Percentiles rank a stretch among this genome's conserved stretches.
Evolutionary conservation across 1,140 invertebrate species (phyloP).

Genomic region (Philopotamus ludificatus): DNA sequence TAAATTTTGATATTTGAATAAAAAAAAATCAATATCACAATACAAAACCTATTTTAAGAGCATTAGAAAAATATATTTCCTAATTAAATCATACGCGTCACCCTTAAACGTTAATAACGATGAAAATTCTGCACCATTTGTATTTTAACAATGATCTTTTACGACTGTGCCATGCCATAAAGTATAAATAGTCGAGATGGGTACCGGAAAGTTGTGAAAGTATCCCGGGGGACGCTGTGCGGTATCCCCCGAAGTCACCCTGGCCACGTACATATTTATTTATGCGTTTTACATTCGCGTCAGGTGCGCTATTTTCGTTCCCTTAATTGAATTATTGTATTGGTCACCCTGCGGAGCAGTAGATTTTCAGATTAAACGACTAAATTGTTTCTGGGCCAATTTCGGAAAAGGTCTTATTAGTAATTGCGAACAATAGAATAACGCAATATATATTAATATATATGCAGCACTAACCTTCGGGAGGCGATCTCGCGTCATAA

Average conservation of each 20-base stretch:
- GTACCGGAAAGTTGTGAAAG: neutral
- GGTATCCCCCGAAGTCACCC: neutral
- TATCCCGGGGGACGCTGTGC: neutral
- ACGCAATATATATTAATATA: too few species aligned
- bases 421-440: neutral
- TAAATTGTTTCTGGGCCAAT: neutral
- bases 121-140: too few species aligned
- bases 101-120: too few species aligned
- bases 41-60: too few species aligned
- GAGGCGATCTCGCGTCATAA: conserved; percentile 27
- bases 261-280: conserved; percentile 37
- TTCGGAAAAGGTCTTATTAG: neutral
- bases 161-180: too few species aligned
- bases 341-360: conserved; percentile 26
- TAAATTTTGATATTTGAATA: too few species aligned
- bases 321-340: conserved; percentile 37
- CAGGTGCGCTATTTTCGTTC: conserved; percentile 30
- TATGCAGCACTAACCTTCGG: conserved; percentile 33
- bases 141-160: too few species aligned
- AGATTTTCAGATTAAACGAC: conserved; percentile 13
- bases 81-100: too few species aligned
- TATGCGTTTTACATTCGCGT: conserved; percentile 39
- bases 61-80: too few species aligned
- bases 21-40: too few species aligned
- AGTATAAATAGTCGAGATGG: too few species aligned